phyloP scores from a whole-genome alignment of 2,797 vertebrate genomes.

The Caiman crocodilus region DNA sequence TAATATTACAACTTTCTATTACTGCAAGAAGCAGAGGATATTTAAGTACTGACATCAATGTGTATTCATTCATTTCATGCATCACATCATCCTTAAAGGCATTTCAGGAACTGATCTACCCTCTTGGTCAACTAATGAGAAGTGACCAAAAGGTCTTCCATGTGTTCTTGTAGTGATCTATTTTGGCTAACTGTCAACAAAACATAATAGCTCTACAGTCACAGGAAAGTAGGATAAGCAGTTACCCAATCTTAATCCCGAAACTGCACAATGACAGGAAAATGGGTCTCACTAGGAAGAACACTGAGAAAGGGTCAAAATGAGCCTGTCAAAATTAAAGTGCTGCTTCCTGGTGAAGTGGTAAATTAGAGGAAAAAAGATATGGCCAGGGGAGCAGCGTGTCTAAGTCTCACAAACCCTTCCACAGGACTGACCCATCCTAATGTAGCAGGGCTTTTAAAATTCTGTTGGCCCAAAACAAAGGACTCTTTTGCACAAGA shows the following conservation, averaged over 20 bases:
- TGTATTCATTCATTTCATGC: not conserved
- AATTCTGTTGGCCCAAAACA: not conserved
- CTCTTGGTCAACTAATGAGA: not conserved
- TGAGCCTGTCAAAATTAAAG: rapidly evolving
- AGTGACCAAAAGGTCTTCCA: not conserved
- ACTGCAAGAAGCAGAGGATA: not conserved
- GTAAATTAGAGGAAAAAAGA: not conserved
- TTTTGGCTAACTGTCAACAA: not conserved
- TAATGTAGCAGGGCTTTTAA: conserved; percentile 11
- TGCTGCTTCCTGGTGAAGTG: not conserved
- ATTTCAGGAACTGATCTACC: not conserved
- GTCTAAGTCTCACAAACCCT: not conserved
- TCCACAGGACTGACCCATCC: not conserved
- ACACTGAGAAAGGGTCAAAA: not conserved
- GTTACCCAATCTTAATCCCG: not conserved
- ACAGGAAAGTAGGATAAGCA: not conserved
- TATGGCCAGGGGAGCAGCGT: not conserved
- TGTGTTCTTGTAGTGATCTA: not conserved
- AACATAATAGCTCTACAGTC: not conserved
- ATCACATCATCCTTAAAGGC: not conserved
- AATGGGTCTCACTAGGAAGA: not conserved
- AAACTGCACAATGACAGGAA: not conserved
- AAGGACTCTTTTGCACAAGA: not conserved
- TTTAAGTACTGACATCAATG: not conserved
- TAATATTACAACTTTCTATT: not conserved